These are phyloP conservation scores for Microtus obscurus DNA, from an alignment of 2,797 vertebrate genomes.

Conservation along the genomic window DNA sequence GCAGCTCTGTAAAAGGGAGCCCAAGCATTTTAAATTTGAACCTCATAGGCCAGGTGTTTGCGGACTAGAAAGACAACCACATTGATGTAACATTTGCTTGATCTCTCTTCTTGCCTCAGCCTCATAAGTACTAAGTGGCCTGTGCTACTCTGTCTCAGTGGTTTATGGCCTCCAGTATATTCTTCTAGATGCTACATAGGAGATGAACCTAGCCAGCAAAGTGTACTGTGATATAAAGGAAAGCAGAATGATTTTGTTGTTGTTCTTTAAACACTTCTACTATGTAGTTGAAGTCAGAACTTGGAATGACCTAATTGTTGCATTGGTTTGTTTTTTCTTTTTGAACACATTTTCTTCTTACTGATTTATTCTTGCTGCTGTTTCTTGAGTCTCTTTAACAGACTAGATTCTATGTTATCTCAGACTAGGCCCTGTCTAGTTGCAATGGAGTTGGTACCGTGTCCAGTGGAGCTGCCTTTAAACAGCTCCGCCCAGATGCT, in stretches of 20 bases:
- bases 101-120: neutral
- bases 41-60: neutral
- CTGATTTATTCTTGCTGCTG: neutral
- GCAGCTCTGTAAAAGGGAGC: neutral
- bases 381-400: neutral
- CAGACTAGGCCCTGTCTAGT: neutral
- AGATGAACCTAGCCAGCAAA: neutral
- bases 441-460: neutral
- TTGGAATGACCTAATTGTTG: neutral
- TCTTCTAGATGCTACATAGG: neutral
- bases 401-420: constrained; percentile 13
- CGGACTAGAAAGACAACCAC: neutral
- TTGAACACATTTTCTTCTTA: constrained; percentile 34
- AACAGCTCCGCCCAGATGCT: constrained; percentile 8
- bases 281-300: neutral
- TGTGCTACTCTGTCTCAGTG: neutral
- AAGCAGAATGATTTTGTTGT: neutral
- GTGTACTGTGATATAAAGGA: neutral
- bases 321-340: neutral
- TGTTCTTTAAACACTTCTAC: constrained; percentile 4
- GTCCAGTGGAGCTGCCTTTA: neutral
- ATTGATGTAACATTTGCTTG: neutral
- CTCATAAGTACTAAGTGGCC: neutral
- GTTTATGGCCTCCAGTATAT: neutral
- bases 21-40: constrained; percentile 1